phyloP scores from a whole-genome alignment of 2,113 vertebrate genomes.

The Catharus bicknelli region DNA sequence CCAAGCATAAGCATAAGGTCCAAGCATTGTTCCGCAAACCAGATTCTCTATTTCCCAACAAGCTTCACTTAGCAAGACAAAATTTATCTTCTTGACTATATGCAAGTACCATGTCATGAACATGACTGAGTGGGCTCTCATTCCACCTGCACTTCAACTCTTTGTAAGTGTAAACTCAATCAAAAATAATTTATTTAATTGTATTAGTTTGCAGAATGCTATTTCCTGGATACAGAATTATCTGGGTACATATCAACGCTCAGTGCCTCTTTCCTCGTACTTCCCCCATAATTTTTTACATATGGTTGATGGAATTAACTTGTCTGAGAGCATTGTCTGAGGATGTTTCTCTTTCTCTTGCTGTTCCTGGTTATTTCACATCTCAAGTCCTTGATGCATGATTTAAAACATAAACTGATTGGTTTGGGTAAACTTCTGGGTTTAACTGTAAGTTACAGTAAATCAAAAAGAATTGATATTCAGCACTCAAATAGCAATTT shows the following conservation, averaged over 20 bases:
- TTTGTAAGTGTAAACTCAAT: not conserved
- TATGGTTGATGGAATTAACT: not conserved
- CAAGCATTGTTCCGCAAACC: not conserved
- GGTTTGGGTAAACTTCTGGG: constrained; percentile 48
- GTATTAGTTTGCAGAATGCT: not conserved
- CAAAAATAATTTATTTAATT: not conserved
- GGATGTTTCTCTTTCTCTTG: not conserved
- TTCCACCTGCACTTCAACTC: not conserved
- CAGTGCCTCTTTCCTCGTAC: not conserved
- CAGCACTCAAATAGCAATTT: constrained; percentile 63
- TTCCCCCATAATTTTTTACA: not conserved
- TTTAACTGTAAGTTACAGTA: constrained; percentile 66
- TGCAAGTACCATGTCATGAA: too few species aligned
- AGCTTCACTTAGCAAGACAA: not conserved
- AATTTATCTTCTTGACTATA: not conserved
- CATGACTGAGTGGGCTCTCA: not conserved
- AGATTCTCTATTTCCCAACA: not conserved
- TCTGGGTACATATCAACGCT: not conserved
- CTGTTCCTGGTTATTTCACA: constrained; percentile 4
- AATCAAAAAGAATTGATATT: constrained; percentile 68
- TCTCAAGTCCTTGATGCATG: constrained; percentile 14
- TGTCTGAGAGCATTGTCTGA: not conserved
- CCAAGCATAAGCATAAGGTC: not conserved
- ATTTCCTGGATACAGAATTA: not conserved
- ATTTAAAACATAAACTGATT: constrained; percentile 36